Conservation (phyloP, 2,888 invertebrate species). For the Leistus spinibarbis region DNA sequence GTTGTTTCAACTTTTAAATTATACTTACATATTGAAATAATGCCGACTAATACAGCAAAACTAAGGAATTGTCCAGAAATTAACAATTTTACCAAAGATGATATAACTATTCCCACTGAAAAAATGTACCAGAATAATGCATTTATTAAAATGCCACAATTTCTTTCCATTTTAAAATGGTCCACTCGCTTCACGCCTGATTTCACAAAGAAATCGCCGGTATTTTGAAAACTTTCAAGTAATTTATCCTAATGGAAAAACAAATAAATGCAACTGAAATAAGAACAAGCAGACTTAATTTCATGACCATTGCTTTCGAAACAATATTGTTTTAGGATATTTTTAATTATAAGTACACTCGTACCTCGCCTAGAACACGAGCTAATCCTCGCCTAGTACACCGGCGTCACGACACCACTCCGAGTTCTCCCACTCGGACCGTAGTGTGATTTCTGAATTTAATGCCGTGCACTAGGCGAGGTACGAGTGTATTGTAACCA, state of each 20-base stretch:
- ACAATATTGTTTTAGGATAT: too few relatives aligned
- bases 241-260: constrained; percentile 47
- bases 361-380: too few relatives aligned
- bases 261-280: too few relatives aligned
- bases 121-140: constrained; percentile 56
- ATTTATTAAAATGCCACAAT: constrained; percentile 49
- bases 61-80: constrained; percentile 53
- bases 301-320: too few relatives aligned
- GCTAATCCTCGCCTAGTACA: too few relatives aligned
- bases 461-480: too few relatives aligned
- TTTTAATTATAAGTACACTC: too few relatives aligned
- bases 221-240: constrained; percentile 51
- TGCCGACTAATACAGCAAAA: constrained; percentile 49
- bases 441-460: too few relatives aligned
- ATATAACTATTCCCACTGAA: constrained; percentile 67
- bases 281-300: too few relatives aligned
- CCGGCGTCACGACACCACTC: too few relatives aligned
- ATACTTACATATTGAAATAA: constrained; percentile 54
- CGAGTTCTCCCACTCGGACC: too few relatives aligned
- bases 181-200: constrained; percentile 47
- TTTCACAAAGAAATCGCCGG: constrained; percentile 51
- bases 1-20: background rate
- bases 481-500: too few relatives aligned
- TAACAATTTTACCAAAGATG: constrained; percentile 48
- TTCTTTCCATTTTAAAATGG: constrained; percentile 48